phyloP scores from a whole-genome alignment of 2,113 vertebrate species.

The Heliornis fulica region DNA sequence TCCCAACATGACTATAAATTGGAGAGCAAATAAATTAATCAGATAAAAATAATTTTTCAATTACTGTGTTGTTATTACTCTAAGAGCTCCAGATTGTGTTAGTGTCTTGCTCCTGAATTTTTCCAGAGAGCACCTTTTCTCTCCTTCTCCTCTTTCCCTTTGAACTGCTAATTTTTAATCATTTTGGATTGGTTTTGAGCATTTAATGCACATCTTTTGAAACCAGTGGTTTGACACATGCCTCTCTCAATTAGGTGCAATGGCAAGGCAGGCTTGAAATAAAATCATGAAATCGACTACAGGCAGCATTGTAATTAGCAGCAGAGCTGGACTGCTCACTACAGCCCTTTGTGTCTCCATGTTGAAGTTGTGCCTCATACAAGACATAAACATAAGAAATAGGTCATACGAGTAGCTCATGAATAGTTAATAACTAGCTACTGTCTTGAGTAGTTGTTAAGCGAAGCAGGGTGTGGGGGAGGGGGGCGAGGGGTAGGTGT shows the following conservation, averaged over 20 bases:
- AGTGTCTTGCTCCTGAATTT: not conserved
- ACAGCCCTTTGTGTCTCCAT: not conserved
- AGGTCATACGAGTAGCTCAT: not conserved
- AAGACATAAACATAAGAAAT: conserved; percentile 18
- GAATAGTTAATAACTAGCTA: conserved; percentile 31
- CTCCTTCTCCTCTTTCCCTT: not conserved
- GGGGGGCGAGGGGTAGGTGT: too few species aligned
- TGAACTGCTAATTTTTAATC: not conserved
- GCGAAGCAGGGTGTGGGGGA: not conserved
- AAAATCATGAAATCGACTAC: not conserved
- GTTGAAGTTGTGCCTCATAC: not conserved
- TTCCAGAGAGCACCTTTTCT: not conserved
- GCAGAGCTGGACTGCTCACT: not conserved
- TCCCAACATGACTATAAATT: not conserved
- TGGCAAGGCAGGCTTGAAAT: not conserved
- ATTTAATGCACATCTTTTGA: not conserved
- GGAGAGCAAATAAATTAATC: conserved; percentile 14
- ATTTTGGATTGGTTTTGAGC: not conserved
- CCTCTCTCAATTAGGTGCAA: not conserved
- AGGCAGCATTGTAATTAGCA: not conserved
- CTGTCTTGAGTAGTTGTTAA: not conserved
- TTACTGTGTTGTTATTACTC: not conserved
- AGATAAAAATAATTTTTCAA: not conserved
- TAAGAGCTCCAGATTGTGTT: not conserved
- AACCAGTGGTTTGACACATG: not conserved